These are phyloP conservation scores for Laothoe populi DNA, from an alignment of 2,888 invertebrate genomes.

Conservation along the genomic window DNA sequence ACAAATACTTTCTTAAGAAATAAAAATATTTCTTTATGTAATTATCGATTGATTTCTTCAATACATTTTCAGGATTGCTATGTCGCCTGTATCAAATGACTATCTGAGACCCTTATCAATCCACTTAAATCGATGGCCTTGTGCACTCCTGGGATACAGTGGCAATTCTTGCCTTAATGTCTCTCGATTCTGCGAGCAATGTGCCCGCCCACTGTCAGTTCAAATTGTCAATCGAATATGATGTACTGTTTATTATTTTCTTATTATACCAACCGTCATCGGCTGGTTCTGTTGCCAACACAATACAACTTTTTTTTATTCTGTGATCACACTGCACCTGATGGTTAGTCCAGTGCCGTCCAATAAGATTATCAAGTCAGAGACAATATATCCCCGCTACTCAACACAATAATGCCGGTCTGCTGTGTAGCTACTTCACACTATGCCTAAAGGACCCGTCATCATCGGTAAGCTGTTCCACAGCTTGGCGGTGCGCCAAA, in stretches of 20 bases:
- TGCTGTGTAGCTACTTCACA: too few relatives aligned
- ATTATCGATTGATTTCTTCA: neutral
- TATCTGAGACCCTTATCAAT: constrained; percentile 10
- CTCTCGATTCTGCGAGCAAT: neutral
- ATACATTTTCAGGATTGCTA: neutral
- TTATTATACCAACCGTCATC: neutral
- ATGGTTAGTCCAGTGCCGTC: too few relatives aligned
- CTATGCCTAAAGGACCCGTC: too few relatives aligned
- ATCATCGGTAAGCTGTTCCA: too few relatives aligned
- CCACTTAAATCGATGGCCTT: constrained; percentile 8
- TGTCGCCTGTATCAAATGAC: constrained; percentile 1
- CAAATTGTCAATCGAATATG: neutral
- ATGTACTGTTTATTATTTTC: neutral
- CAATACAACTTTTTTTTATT: too few relatives aligned
- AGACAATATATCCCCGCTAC: too few relatives aligned
- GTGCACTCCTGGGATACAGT: constrained; percentile 5
- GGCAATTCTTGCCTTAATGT: constrained; percentile 4
- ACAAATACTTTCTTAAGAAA: too few relatives aligned
- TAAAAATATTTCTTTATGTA: neutral
- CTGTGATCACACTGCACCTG: too few relatives aligned
- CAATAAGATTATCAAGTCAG: too few relatives aligned
- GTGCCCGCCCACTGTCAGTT: neutral
- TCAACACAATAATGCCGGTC: too few relatives aligned
- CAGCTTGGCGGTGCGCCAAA: too few relatives aligned
- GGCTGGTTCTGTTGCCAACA: too few relatives aligned